Base-by-base conservation (phyloP, 2,888 invertebrate genomes). In the Strigamia transsilvanica region DNA sequence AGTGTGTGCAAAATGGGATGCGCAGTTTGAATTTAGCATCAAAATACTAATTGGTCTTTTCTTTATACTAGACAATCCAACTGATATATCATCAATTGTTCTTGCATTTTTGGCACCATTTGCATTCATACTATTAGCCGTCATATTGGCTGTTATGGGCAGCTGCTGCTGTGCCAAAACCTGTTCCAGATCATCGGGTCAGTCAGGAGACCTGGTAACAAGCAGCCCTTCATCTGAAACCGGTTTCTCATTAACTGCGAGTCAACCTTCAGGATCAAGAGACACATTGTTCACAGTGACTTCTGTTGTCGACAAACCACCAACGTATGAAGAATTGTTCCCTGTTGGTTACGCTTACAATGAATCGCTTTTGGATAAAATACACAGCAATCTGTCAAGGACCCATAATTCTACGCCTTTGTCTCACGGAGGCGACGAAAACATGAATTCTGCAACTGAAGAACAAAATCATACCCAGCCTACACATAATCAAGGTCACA, bases 61-160 rank as follows among this genome's bases (percentile, higher is more conserved):
- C 21, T 42, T 80, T 80, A 0, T n/a, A 10, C 9, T 21, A 80
- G 80, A 80, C 41, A 46, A 42, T 46, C 51, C 12, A 21, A 61
- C 80, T 18, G 81, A 81, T 23, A 73, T 81, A 7, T 73, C 81
- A 18, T 81, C 81, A 18, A 81, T 81, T 18, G 42, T 81, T 13
- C 42, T 81, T 9, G 81, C 81, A 18, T 81, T 81, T 73, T 18
- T 81, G 21, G 81, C 81, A 41, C 81, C 81, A n/a, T 81, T 81
- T 27, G 81, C 81, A 21, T 81, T 81, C 77, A 81, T 81, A 23
- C 41, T 81, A 6, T 41, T 81, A 21, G 77, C 81, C 12, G 81
- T 81, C 38, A 23, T 81, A 66, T 38, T 81, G 41, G 81, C 81
- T 18, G 66, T 81, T 5, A 66, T 81, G 66, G 81, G 81, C 38